phyloP scores from a whole-genome alignment of 2,113 vertebrate species.

The Hyperoodon ampullatus region DNA sequence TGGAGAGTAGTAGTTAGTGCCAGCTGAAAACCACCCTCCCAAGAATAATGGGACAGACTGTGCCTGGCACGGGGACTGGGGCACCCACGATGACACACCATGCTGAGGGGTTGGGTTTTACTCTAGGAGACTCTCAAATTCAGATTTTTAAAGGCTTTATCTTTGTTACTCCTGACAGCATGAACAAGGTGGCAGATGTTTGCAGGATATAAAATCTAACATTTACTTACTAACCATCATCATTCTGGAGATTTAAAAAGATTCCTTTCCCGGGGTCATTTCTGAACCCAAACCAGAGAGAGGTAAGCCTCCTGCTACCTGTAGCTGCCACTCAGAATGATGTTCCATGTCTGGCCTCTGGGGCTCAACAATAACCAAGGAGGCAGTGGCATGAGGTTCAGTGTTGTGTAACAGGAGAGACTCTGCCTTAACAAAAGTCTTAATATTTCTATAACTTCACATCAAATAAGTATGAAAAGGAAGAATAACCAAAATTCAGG shows the following conservation, averaged over 20 bases:
- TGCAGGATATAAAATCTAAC: neutral
- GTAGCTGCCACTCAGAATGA: conserved; percentile 25
- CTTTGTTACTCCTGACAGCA: neutral
- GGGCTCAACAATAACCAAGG: neutral
- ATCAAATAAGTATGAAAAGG: neutral
- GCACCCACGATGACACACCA: neutral
- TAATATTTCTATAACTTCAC: conserved; percentile 47
- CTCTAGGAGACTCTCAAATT: neutral
- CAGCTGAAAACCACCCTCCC: neutral
- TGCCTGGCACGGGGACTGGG: too few relatives aligned
- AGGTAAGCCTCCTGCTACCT: neutral
- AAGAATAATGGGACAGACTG: neutral
- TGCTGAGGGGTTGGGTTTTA: neutral
- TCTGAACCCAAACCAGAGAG: neutral
- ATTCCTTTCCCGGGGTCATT: neutral
- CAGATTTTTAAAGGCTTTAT: neutral
- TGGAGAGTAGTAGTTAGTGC: neutral
- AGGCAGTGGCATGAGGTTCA: conserved; percentile 56
- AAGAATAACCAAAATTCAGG: conserved; percentile 64
- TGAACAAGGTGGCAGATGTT: neutral
- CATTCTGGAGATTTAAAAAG: neutral
- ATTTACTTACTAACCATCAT: neutral
- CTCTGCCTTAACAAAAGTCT: neutral
- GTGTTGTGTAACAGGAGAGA: conserved; percentile 53
- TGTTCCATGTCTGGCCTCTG: neutral